Conservation (phyloP, 2,888 invertebrate species). For the Stenotaenia linearis region DNA sequence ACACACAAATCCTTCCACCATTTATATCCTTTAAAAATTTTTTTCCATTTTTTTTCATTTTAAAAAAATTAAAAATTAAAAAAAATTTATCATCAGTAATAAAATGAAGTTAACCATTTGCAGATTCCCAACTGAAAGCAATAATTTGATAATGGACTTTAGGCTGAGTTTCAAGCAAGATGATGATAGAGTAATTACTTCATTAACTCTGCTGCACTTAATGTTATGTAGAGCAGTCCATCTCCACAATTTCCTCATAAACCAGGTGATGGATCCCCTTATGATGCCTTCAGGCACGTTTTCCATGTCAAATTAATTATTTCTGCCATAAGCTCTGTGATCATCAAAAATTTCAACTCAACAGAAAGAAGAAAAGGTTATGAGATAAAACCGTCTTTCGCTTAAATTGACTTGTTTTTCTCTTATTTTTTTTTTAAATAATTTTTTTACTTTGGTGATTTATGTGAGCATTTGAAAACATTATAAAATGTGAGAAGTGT, state of each 20-base stretch:
- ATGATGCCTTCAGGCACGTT: neutral
- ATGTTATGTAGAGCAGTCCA: neutral
- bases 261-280: neutral
- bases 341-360: neutral
- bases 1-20: neutral
- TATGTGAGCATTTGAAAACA: too few relatives aligned
- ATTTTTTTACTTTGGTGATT: too few relatives aligned
- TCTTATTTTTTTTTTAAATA: too few relatives aligned
- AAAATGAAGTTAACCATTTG: neutral
- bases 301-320: neutral
- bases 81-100: neutral
- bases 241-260: slow-evolving; percentile 4
- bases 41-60: neutral
- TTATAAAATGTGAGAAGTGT: too few relatives aligned
- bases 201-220: neutral
- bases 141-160: slow-evolving; percentile 5
- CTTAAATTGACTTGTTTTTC: neutral
- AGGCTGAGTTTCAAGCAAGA: neutral
- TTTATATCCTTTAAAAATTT: neutral
- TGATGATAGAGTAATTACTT: slow-evolving; percentile 1
- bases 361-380: neutral
- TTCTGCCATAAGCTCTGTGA: neutral
- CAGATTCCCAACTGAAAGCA: neutral
- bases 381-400: neutral
- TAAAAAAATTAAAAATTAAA: neutral